These are phyloP conservation scores for Sciaenops ocellatus DNA, from an alignment of 2,797 vertebrate species.

Conservation along the genomic window DNA sequence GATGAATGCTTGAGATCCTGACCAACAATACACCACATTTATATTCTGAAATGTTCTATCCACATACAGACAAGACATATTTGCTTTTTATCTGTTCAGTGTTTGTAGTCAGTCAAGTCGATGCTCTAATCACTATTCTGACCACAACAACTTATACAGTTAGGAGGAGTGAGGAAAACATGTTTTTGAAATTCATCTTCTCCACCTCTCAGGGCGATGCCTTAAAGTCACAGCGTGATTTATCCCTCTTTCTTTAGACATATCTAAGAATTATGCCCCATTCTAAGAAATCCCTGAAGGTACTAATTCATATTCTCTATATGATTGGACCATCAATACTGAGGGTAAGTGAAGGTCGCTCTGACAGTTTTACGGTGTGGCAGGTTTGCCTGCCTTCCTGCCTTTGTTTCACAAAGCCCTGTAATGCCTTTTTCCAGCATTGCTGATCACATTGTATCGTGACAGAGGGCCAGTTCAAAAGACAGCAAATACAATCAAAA, in stretches of 20 bases:
- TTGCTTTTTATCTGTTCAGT: conserved; percentile 9
- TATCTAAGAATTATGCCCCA: conserved; percentile 74
- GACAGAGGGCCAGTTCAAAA: conserved; percentile 57
- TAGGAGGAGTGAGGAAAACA: conserved; percentile 49
- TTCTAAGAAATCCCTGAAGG: conserved; percentile 79
- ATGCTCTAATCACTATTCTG: conserved; percentile 57
- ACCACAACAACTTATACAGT: conserved; percentile 43
- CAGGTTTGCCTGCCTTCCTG: conserved; percentile 57
- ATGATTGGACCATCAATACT: conserved; percentile 84
- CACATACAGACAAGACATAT: background rate
- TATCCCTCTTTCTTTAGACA: conserved; percentile 73
- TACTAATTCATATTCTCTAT: conserved; percentile 80
- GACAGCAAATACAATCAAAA: conserved; percentile 69
- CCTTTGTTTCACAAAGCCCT: conserved; percentile 49
- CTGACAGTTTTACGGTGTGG: conserved; percentile 76
- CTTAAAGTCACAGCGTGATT: conserved; percentile 71
- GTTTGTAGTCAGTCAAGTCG: conserved; percentile 32
- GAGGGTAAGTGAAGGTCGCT: conserved; percentile 82
- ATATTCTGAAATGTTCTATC: conserved; percentile 24
- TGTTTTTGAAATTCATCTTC: conserved; percentile 73
- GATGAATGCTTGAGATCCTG: conserved; percentile 16
- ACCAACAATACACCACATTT: conserved; percentile 14
- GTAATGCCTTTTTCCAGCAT: conserved; percentile 42
- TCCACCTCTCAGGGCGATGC: conserved; percentile 55
- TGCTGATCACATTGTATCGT: conserved; percentile 60